A percentile compares a stretch with the other conserved stretches of the same genome.
phyloP scores from a whole-genome alignment of 2,113 vertebrate genomes.

The Saguinus midas region DNA sequence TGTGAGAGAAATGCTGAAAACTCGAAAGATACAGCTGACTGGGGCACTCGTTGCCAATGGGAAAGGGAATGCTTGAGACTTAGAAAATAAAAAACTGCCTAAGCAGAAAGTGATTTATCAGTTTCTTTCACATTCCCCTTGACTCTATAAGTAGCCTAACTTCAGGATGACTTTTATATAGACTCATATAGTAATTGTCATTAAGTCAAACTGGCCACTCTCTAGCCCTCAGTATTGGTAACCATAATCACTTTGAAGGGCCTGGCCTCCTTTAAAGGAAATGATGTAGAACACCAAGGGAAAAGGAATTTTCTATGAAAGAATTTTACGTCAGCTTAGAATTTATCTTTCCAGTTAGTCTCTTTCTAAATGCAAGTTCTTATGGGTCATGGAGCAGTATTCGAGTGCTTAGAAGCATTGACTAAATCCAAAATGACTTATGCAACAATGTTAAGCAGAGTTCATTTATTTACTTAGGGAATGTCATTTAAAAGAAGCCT shows the following conservation, averaged over 20 bases:
- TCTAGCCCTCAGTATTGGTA: not conserved
- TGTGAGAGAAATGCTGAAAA: not conserved
- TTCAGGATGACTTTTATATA: not conserved
- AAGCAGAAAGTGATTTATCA: not conserved
- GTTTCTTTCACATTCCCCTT: not conserved
- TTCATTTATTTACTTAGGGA: not conserved
- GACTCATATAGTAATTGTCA: not conserved
- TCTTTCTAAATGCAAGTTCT: not conserved
- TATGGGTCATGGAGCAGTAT: not conserved
- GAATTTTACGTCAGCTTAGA: not conserved
- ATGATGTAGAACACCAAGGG: not conserved
- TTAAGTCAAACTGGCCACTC: not conserved
- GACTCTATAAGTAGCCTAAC: not conserved
- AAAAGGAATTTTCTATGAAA: not conserved
- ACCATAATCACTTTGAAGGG: not conserved
- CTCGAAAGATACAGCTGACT: not conserved
- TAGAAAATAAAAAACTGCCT: not conserved
- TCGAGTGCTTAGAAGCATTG: not conserved
- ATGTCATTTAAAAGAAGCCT: conserved; percentile 39
- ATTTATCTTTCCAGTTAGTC: not conserved
- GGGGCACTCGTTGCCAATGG: not conserved
- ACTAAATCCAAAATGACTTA: not conserved
- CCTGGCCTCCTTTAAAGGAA: not conserved
- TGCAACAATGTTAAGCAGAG: not conserved
- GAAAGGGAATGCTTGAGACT: not conserved